Conservation (phyloP, 2,113 vertebrate genomes). For the Barbus barbus region DNA sequence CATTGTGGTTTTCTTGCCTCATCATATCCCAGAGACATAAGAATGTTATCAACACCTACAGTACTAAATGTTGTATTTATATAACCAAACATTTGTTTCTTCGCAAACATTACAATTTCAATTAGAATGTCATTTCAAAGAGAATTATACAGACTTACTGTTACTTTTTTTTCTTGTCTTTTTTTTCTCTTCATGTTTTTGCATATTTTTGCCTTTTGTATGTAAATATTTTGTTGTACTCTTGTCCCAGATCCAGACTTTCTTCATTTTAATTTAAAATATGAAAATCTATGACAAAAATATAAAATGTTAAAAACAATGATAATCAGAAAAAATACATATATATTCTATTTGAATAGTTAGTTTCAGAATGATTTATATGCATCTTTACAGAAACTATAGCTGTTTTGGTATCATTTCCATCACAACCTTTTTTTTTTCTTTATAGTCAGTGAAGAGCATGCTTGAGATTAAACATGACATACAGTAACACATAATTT, state of each 20-base stretch:
- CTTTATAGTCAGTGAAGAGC: not conserved
- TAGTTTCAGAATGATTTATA: not conserved
- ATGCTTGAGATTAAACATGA: not conserved
- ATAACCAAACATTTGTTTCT: not conserved
- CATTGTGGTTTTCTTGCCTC: conserved; percentile 37
- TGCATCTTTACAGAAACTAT: not conserved
- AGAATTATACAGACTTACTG: not conserved
- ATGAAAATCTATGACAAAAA: not conserved
- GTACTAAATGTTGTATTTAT: not conserved
- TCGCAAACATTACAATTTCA: not conserved
- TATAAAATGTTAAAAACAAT: not conserved
- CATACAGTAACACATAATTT: too few relatives aligned
- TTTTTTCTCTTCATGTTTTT: not conserved
- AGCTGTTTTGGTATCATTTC: not conserved
- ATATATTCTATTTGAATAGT: not conserved
- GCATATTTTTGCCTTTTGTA: not conserved
- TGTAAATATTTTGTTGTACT: not conserved
- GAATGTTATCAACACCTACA: not conserved
- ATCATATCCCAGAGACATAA: not conserved
- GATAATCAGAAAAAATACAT: not conserved
- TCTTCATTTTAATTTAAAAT: not conserved
- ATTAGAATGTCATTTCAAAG: not conserved
- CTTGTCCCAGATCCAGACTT: not conserved
- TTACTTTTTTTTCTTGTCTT: not conserved
- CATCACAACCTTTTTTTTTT: not conserved